Evolutionary conservation across 1,140 invertebrate genomes (phyloP).

Genomic region (Plutomurus gul): DNA sequence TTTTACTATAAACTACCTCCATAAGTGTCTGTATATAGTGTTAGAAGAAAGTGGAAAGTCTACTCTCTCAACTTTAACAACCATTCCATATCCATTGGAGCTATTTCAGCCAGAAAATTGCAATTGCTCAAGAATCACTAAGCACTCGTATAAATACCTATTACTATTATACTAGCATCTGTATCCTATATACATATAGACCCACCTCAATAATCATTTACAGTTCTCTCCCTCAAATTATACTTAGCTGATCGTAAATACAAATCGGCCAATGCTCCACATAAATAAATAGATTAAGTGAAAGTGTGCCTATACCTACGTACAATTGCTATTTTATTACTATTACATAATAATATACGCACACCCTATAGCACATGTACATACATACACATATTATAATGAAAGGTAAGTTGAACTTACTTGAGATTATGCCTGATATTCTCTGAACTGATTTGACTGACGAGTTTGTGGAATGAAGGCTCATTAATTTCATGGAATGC

Average conservation of each 20-base stretch:
- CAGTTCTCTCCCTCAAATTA: too few species aligned
- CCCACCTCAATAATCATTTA: too few species aligned
- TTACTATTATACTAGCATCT: not conserved
- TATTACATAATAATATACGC: too few species aligned
- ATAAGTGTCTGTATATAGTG: too few species aligned
- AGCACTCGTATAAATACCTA: not conserved
- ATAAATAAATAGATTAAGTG: too few species aligned
- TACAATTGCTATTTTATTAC: too few species aligned
- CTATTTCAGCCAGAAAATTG: constrained; percentile 8
- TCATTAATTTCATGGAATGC: constrained; percentile 42
- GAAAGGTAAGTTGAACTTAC: constrained; percentile 17
- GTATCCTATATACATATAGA: too few species aligned
- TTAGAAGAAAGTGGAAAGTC: not conserved
- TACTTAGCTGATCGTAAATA: too few species aligned
- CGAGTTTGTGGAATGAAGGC: constrained; percentile 41
- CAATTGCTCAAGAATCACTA: constrained; percentile 15
- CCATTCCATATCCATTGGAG: not conserved
- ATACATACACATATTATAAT: not conserved
- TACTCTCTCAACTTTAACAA: not conserved
- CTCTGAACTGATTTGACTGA: constrained; percentile 40
- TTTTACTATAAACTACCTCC: not conserved
- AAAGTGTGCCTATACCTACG: too few species aligned
- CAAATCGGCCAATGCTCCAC: too few species aligned
- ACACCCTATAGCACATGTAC: not conserved
- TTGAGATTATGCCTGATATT: constrained; percentile 49